Base-by-base conservation (phyloP, 2,113 vertebrate species). In the Larimichthys polyactis region DNA sequence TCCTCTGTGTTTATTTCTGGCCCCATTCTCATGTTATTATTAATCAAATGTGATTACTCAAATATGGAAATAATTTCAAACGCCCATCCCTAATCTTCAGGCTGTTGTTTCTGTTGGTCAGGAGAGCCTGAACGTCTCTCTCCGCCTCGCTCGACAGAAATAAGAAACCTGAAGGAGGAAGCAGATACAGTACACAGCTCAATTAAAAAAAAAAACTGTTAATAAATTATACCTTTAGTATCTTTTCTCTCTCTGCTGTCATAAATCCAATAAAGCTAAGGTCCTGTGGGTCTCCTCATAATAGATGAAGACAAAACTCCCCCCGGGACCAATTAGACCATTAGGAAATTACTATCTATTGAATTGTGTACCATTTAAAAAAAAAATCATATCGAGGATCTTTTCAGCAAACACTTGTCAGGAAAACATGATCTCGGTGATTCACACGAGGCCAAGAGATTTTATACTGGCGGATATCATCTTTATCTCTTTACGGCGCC, bases 321-420 rank as follows among this genome's bases (percentile, higher is more conserved):
- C 90, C 85, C 82, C 8, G 83, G 87, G 92, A 91, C 93, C 92
- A 92, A 94, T 94, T 94, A 94, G 89, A 92, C 82, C 87, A 90
- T 89, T 90, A 91, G 92, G 87, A 94, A 93, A 93, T 92, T 71
- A 92, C 79, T 68, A 88, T 84, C 87, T 81, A 93, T 93, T 79
- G 88, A 85, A 91, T 92, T 88, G 74, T 80, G 79, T 70, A 90
- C 87, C 88, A 83, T 92, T 7, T 8, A 40, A 40, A 40, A 86
- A 71, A 90, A 88, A 83, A 89, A 89, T 79, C 73, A 76, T 79
- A 87, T 79, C 58, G 57, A 82, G 81, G 71, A 75, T 90, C 71
- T 68, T 86, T 85, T 81, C 46, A 71, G 71, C 86, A 87, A 90
- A 84, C 80, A 80, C 70, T 65, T 66, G 74, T 83, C 75, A 79